These are phyloP conservation scores for Zoanthus sansibaricus DNA, from an alignment of 92 coral and sea anemone species.

Conservation along the genomic window DNA sequence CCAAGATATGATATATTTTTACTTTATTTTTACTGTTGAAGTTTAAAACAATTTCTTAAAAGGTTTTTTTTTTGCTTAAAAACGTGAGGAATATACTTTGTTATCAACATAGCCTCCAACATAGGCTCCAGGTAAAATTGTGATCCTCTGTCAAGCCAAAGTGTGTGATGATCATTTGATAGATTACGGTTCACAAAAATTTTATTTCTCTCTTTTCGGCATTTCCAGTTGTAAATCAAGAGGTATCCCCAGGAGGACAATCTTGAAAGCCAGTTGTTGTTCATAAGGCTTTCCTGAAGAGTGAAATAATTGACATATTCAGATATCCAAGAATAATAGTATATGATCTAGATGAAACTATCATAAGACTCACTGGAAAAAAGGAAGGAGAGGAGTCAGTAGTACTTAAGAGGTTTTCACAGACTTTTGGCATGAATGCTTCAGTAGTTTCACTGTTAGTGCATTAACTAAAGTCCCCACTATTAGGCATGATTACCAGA, in stretches of 20 bases:
- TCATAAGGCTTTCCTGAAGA: background rate
- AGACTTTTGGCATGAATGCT: slow-evolving; percentile 35
- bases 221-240: background rate
- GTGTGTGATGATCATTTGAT: background rate
- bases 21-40: too few relatives aligned
- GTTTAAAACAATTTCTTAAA: too few relatives aligned
- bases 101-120: background rate
- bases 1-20: too few relatives aligned
- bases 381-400: background rate
- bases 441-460: slow-evolving; percentile 37
- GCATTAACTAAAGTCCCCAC: slow-evolving; percentile 28
- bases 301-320: too few relatives aligned
- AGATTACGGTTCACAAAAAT: background rate
- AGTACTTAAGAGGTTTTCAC: slow-evolving; percentile 23
- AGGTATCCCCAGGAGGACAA: background rate
- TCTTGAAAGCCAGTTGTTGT: background rate
- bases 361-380: background rate
- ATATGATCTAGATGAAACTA: background rate
- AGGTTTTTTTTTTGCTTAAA: background rate
- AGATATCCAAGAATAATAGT: background rate
- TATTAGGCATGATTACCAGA: slow-evolving; percentile 14
- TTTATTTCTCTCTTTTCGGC: background rate
- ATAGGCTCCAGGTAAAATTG: background rate
- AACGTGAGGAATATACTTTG: background rate
- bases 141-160: background rate